Evolutionary conservation across 2,888 invertebrate genomes (phyloP).

Genomic region (Pycnomerus fuliginosus): DNA sequence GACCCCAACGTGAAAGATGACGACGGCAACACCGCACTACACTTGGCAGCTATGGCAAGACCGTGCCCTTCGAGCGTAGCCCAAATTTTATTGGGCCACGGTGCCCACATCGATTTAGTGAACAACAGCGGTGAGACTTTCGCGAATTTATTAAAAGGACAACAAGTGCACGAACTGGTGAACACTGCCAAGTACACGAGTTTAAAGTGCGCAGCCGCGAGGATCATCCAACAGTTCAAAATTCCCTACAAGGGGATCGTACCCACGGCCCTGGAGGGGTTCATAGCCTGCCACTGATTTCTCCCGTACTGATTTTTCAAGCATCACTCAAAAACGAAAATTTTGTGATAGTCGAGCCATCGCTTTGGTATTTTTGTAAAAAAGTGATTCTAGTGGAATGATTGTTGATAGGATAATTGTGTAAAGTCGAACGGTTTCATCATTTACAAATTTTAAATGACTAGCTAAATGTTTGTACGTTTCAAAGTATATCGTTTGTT

Average conservation of each 20-base stretch:
- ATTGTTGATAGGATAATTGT: too few relatives aligned
- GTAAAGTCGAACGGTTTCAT: too few relatives aligned
- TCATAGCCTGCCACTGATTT: constrained; percentile 59
- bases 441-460: too few relatives aligned
- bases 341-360: too few relatives aligned
- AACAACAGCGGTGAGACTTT: constrained; percentile 78
- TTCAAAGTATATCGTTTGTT: constrained; percentile 28
- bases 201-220: constrained; percentile 84
- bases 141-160: constrained; percentile 65
- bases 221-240: constrained; percentile 70
- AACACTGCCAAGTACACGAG: constrained; percentile 77
- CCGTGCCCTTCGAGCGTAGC: constrained; percentile 73
- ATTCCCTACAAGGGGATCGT: constrained; percentile 70
- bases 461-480: constrained; percentile 39
- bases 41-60: constrained; percentile 74
- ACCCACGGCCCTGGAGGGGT: constrained; percentile 73
- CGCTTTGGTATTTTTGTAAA: too few relatives aligned
- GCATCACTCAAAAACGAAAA: too few relatives aligned
- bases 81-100: constrained; percentile 70
- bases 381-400: too few relatives aligned
- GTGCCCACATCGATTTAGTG: constrained; percentile 82
- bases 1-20: constrained; percentile 77
- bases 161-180: constrained; percentile 65
- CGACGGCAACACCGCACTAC: constrained; percentile 85
- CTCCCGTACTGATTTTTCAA: too few relatives aligned